Base-by-base conservation (phyloP, 2,113 vertebrate species). In the Callocephalon fimbriatum region DNA sequence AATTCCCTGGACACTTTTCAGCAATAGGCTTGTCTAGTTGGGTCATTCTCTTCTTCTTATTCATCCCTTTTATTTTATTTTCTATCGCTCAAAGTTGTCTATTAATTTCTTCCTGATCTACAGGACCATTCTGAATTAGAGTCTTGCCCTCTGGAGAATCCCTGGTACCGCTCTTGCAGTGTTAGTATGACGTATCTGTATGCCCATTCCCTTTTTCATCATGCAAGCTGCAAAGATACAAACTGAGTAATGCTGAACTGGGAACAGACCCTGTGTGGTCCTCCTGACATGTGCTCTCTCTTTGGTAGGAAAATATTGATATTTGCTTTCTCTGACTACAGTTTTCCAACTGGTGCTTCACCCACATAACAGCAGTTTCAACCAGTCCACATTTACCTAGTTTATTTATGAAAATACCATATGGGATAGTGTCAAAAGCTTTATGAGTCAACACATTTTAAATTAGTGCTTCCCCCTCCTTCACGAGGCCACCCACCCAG, bases 111-210 rank as follows among this genome's bases (percentile, higher is more conserved):
- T 7, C 15, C 1, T 17, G 58, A 47, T 23, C 35, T 23, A 7
- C 58, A 42, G 51, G 31, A 27, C 25, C 45, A 5, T 19, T 15
- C 18, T 12, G 63, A 50, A 13, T 6, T 3, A 15, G 40, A 7
- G 12, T 8, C 35, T 35, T 22, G 40, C 10, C 37, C 44, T 18
- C 66, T 10, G 47, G 15, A 78, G 65, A 22, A 13, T 1, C 25
- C 15, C 65, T 29, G 12, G 26, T 1, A 23, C 16, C 7, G 20
- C 15, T 37, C 47, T 2, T 9, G 68, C 47, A 6, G 61, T 0
- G 8, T 3, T 7, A 8, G 38, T 4, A 4, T 3, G 29, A 8
- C 16, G 12, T 16, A 10, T 9, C 3, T 2, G 8, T 12, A 12
- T 12, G 4, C 3, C 3, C 7, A 13, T 8, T 26, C 59, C 65